These are phyloP conservation scores for Forbesichthys agassizii DNA, from an alignment of 2,113 vertebrate species.

Conservation along the genomic window DNA sequence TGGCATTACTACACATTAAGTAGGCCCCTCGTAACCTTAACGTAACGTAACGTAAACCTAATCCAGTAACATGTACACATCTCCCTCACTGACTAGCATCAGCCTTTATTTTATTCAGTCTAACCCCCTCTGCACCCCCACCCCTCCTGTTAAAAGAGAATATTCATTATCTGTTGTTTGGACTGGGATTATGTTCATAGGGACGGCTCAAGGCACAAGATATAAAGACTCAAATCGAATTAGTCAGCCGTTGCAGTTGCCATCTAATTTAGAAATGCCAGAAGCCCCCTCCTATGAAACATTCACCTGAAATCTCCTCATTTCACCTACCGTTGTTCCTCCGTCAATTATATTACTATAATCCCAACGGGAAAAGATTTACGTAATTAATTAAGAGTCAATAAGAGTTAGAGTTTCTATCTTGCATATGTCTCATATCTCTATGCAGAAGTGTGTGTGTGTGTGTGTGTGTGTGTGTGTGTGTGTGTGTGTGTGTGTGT, in stretches of 20 bases:
- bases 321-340: slow-evolving; percentile 9
- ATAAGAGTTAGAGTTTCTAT: too few relatives aligned
- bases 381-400: too few relatives aligned
- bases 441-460: too few relatives aligned
- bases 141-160: slow-evolving; percentile 48
- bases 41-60: slow-evolving; percentile 8
- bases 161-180: slow-evolving; percentile 82
- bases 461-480: too few relatives aligned
- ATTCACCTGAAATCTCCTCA: slow-evolving; percentile 15
- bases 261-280: slow-evolving; percentile 63
- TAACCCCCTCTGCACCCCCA: slow-evolving; percentile 16
- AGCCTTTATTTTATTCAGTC: slow-evolving; percentile 55
- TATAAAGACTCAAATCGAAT: slow-evolving; percentile 79
- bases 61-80: slow-evolving; percentile 76
- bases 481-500: too few relatives aligned
- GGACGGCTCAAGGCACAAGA: slow-evolving; percentile 67
- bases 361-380: slow-evolving; percentile 17
- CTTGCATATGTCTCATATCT: too few relatives aligned
- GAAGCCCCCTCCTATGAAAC: slow-evolving; percentile 4
- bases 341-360: slow-evolving; percentile 33
- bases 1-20: slow-evolving; percentile 75
- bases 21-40: slow-evolving; percentile 70
- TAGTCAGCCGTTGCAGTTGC: slow-evolving; percentile 65
- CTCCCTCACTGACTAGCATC: slow-evolving; percentile 40
- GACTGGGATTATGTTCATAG: slow-evolving; percentile 79